These are phyloP conservation scores for Poeciliopsis occidentalis DNA, from an alignment of 2,113 vertebrate genomes.

Conservation along the genomic window DNA sequence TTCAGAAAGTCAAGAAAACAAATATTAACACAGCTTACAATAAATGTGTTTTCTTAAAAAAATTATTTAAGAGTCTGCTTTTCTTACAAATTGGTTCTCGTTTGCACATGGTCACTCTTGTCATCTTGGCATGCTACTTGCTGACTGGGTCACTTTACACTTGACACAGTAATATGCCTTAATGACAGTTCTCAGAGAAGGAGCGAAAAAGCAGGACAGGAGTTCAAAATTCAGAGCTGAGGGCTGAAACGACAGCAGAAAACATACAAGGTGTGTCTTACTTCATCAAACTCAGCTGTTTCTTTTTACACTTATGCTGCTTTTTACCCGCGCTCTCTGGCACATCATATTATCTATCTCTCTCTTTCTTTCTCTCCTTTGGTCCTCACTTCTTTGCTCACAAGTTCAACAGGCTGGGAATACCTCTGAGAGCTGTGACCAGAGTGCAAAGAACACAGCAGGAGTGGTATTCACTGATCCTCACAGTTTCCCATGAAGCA, in stretches of 20 bases:
- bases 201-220: conserved; percentile 33
- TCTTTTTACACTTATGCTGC: conserved; percentile 49
- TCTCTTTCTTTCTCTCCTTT: conserved; percentile 12
- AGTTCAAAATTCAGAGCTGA: conserved; percentile 37
- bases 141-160: conserved; percentile 61
- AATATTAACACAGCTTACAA: too few relatives aligned
- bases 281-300: conserved; percentile 48
- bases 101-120: conserved; percentile 32
- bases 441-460: conserved; percentile 74
- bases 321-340: conserved; percentile 20
- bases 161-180: conserved; percentile 55
- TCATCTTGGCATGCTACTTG: conserved; percentile 35
- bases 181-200: conserved; percentile 57
- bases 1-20: too few relatives aligned
- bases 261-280: conserved; percentile 54
- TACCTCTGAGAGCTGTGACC: conserved; percentile 71
- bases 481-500: conserved; percentile 56
- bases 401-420: conserved; percentile 71
- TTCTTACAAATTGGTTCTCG: neutral
- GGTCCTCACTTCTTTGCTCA: conserved; percentile 48
- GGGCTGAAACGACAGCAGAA: conserved; percentile 42
- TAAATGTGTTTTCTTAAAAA: too few relatives aligned
- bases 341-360: conserved; percentile 55
- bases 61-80: neutral
- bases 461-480: conserved; percentile 54